Conservation (phyloP, 2,113 vertebrate species). For the Micronycteris hirsuta region DNA sequence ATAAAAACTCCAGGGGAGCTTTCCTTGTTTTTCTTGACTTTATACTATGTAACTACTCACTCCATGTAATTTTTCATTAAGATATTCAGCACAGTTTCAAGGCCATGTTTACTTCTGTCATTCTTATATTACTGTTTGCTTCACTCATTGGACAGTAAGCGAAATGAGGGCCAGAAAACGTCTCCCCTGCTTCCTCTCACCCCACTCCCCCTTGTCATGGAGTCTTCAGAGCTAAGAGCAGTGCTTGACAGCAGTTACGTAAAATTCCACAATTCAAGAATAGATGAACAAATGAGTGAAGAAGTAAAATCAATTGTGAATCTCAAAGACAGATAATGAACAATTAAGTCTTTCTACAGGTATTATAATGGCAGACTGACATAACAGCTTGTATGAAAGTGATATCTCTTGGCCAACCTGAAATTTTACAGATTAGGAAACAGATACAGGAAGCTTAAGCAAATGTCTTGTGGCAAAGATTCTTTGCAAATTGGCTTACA, state of each 20-base stretch:
- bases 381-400: not conserved
- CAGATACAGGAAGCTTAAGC: not conserved
- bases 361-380: not conserved
- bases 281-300: not conserved
- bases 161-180: not conserved
- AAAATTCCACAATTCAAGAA: no score
- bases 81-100: not conserved
- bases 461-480: not conserved
- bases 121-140: not conserved
- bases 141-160: not conserved
- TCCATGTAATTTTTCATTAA: not conserved
- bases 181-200: rapidly evolving
- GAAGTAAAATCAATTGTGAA: not conserved
- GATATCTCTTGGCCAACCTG: not conserved
- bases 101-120: not conserved
- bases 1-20: not conserved
- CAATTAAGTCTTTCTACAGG: not conserved
- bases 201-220: rapidly evolving
- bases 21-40: not conserved
- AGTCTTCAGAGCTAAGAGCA: not conserved
- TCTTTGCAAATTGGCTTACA: not conserved
- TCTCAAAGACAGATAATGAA: not conserved
- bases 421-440: not conserved
- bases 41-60: not conserved
- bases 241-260: not conserved